phyloP scores from a whole-genome alignment of 1,140 invertebrate species.

The Himalopsyche phryganea region DNA sequence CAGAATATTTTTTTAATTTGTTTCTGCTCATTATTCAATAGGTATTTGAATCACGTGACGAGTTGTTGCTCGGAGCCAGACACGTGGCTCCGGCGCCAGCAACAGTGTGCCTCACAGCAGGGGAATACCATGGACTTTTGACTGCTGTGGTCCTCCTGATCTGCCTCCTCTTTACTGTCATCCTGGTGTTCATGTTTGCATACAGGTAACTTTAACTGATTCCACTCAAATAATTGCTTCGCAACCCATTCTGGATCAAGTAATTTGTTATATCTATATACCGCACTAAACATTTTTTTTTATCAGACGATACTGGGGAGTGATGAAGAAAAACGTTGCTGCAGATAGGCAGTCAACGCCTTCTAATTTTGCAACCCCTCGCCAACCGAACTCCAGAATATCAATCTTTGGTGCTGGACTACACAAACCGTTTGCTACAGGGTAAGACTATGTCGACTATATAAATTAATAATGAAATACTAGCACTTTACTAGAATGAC shows the following conservation, averaged over 20 bases:
- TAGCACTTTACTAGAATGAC: too few relatives aligned
- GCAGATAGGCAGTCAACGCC: slow-evolving; percentile 49
- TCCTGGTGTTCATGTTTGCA: slow-evolving; percentile 61
- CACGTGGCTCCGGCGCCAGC: slow-evolving; percentile 56
- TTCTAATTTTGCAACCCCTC: slow-evolving; percentile 34
- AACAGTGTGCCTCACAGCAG: slow-evolving; percentile 67
- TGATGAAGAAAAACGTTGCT: slow-evolving; percentile 64
- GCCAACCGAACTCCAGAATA: slow-evolving; percentile 32
- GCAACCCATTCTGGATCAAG: too few relatives aligned
- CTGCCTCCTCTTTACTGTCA: slow-evolving; percentile 63
- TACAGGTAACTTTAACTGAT: slow-evolving; percentile 56
- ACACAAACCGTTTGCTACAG: slow-evolving; percentile 59
- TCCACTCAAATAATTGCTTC: not conserved
- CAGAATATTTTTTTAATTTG: too few relatives aligned
- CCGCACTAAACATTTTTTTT: not conserved
- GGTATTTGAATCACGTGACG: slow-evolving; percentile 69
- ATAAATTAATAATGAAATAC: too few relatives aligned
- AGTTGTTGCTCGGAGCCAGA: slow-evolving; percentile 60
- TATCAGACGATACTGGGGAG: slow-evolving; percentile 62
- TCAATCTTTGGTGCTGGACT: slow-evolving; percentile 56
- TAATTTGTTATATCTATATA: too few relatives aligned
- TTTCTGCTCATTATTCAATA: too few relatives aligned
- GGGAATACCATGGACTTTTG: slow-evolving; percentile 74
- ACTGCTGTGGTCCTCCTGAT: slow-evolving; percentile 67
- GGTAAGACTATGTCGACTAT: slow-evolving; percentile 40